These are phyloP conservation scores for Scatophagus argus DNA, from an alignment of 2,113 vertebrate species.

Conservation along the genomic window DNA sequence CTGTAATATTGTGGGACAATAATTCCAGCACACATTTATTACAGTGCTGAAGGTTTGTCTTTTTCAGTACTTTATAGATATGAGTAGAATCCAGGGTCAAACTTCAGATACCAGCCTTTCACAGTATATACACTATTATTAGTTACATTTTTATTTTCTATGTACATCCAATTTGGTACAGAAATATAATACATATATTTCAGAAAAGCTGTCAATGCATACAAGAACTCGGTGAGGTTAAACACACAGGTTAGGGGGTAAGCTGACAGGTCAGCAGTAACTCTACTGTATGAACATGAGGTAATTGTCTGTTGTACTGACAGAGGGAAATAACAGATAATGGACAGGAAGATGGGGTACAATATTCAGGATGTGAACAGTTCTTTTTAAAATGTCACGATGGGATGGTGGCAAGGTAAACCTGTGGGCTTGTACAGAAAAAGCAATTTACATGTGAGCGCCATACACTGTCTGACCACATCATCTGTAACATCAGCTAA, in stretches of 20 bases:
- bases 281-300: constrained; percentile 81
- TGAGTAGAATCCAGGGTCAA: background rate
- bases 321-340: constrained; percentile 4
- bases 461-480: constrained; percentile 72
- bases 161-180: constrained; percentile 99
- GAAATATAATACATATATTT: constrained; percentile 99
- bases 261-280: constrained; percentile 62
- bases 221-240: constrained; percentile 87
- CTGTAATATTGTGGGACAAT: background rate
- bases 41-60: background rate
- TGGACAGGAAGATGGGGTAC: background rate
- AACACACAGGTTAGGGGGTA: constrained; percentile 60
- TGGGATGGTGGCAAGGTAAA: background rate
- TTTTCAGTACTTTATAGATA: background rate
- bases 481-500: constrained; percentile 70
- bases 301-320: constrained; percentile 22
- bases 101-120: constrained; percentile 6
- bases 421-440: background rate
- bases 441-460: constrained; percentile 4
- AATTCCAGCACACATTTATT: background rate
- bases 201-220: constrained; percentile 90
- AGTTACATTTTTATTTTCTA: constrained; percentile 87
- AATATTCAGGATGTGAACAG: constrained; percentile 34
- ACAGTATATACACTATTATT: constrained; percentile 19
- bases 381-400: constrained; percentile 24